Evolutionary conservation across 2,797 vertebrate genomes (phyloP), one percentile per base, ranked within the genome.

Genomic region (Syndactyla subalaris): DNA sequence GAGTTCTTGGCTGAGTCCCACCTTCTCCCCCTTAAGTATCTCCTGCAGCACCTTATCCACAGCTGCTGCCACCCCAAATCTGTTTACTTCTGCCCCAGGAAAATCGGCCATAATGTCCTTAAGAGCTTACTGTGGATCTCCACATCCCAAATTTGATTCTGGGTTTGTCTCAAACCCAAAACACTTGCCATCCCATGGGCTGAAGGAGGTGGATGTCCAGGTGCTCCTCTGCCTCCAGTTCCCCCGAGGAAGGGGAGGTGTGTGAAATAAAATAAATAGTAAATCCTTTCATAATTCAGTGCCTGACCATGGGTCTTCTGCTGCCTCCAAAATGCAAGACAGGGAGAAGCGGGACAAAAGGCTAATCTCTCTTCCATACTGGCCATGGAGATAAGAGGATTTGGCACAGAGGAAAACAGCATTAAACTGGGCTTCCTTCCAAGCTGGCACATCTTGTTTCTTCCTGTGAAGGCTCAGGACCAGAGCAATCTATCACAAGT

Each of bases 301-400:
- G 58, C 71, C 58, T 48, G 59, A 51, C 67, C 7, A 0, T 20
- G 66, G 32, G 14, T 46, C 30, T 57, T 66, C 22, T 59, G 75
- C 87, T 54, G 68, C 76, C 84, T 48, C 46, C 6, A 43, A 24
- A 39, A 58, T 0, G 1, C 43, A 32, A 12, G 81, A 19, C 76
- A 34, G 70, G 71, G 57, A 77, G 80, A 86, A 67, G 78, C 51
- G 88, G 91, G 91, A 81, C 96, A 86, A 78, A 59, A 86, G 57
- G 62, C 81, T 82, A 13, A 80, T 91, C 86, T 55, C 43, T 54
- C 55, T 49, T 45, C 85, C 82, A 1, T 68, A 82, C 77, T 75
- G 89, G 70, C 84, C 67, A 8, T 1, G 5, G 43, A 85, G 84
- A 90, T 95, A 89, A 94, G 94, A 96, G 94, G 94, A 90, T 93